Conservation (phyloP, 2,113 vertebrate species). For the Carlito syrichta region DNA sequence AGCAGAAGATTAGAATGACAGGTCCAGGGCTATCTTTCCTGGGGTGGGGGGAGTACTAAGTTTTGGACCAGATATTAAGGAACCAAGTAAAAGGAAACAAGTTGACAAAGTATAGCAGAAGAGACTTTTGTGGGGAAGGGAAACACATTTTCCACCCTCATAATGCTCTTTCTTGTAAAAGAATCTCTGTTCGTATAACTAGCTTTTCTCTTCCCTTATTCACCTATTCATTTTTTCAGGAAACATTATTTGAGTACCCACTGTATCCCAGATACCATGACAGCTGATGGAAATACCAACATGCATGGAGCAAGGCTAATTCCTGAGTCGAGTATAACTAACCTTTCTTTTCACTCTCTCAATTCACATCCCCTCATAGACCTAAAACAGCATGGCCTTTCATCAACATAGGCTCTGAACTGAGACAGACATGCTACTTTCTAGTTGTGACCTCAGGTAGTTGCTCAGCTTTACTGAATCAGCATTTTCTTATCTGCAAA, state of each 20-base stretch:
- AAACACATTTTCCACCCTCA: not conserved
- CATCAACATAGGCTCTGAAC: not conserved
- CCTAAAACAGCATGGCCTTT: not conserved
- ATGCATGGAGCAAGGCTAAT: no score
- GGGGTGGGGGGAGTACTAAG: not conserved
- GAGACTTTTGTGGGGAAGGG: not conserved
- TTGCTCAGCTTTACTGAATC: not conserved
- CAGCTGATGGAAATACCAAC: no score
- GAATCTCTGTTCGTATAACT: not conserved
- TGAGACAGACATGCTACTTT: not conserved
- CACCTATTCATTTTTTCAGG: no score
- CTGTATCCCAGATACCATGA: no score
- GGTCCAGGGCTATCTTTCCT: not conserved
- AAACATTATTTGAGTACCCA: no score
- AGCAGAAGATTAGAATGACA: not conserved
- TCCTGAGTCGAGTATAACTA: no score
- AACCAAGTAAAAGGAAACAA: not conserved
- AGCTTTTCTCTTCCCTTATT: no score
- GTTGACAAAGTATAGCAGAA: not conserved
- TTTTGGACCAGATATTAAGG: not conserved
- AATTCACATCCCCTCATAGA: not conserved
- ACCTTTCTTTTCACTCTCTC: not conserved
- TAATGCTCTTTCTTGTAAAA: not conserved
- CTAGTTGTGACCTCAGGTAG: not conserved
- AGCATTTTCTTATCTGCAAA: not conserved